A percentile compares a stretch with the other conserved stretches of the same genome.
Evolutionary conservation across 2,113 vertebrate species (phyloP).

Genomic region (Epinephelus fuscoguttatus): DNA sequence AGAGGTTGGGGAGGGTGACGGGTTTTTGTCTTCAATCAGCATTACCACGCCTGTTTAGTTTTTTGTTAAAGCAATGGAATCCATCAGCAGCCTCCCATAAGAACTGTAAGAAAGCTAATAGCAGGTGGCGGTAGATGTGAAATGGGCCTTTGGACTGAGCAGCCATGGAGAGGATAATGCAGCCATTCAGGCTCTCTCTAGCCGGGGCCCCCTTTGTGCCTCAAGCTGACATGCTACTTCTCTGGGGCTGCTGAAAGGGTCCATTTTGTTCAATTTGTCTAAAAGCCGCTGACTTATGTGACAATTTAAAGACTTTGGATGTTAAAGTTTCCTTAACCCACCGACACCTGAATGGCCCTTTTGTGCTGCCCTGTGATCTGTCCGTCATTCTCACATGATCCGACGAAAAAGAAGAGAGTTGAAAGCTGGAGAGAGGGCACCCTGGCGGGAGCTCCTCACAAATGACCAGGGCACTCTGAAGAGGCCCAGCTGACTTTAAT

Average conservation of each 20-base stretch:
- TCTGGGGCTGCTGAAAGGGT: constrained; percentile 81
- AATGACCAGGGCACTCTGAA: constrained; percentile 47
- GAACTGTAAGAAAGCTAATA: constrained; percentile 87
- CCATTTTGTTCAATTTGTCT: constrained; percentile 88
- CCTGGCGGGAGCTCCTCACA: constrained; percentile 53
- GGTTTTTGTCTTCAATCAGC: constrained; percentile 80
- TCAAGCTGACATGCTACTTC: constrained; percentile 80
- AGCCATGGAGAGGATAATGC: constrained; percentile 84
- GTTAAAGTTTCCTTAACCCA: constrained; percentile 86
- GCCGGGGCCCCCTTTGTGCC: constrained; percentile 85
- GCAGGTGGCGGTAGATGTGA: constrained; percentile 87
- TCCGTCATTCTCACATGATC: constrained; percentile 70
- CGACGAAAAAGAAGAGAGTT: constrained; percentile 41
- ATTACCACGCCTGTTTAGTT: constrained; percentile 80
- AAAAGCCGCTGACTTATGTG: constrained; percentile 87
- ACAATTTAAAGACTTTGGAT: constrained; percentile 85
- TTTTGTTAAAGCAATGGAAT: constrained; percentile 83
- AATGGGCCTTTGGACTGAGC: constrained; percentile 81
- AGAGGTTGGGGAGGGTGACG: constrained; percentile 66
- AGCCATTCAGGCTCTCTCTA: constrained; percentile 82
- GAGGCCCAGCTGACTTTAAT: constrained; percentile 61
- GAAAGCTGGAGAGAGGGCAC: constrained; percentile 53
- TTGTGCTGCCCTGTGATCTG: constrained; percentile 72
- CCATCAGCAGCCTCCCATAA: constrained; percentile 83
- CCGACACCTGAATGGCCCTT: constrained; percentile 69